Percentiles rank a stretch among this genome's conserved stretches.
These are phyloP conservation scores for Sus scrofa DNA, from an alignment of 2,113 vertebrate species.

Conservation along the genomic window DNA sequence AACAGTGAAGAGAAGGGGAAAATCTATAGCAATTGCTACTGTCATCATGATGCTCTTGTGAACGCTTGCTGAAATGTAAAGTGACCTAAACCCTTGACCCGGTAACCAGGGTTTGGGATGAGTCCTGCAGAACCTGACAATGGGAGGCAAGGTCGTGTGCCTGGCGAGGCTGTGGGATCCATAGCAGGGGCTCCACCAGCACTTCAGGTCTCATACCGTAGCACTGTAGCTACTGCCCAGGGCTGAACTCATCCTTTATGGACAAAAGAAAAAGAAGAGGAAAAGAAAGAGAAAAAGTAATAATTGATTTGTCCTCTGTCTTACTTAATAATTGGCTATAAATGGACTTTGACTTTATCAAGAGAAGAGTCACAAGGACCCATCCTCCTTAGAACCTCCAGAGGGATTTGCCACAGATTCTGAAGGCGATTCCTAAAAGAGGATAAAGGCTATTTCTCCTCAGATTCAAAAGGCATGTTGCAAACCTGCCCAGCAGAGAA, in stretches of 20 bases:
- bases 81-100: not conserved
- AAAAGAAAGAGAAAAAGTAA: not conserved
- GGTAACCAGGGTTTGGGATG: accelerated
- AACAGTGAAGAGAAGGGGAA: not conserved
- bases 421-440: not conserved
- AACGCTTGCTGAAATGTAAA: accelerated
- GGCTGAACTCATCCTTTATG: not conserved
- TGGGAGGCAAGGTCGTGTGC: accelerated
- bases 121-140: too few relatives aligned
- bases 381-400: not conserved
- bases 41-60: accelerated
- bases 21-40: accelerated
- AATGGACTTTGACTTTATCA: not conserved
- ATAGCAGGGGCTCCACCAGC: not conserved
- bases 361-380: too few relatives aligned
- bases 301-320: too few relatives aligned
- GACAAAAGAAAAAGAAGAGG: too few relatives aligned
- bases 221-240: not conserved
- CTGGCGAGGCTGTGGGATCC: not conserved
- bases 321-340: not conserved
- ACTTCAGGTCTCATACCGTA: too few relatives aligned
- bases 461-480: not conserved
- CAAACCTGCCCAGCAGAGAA: not conserved
- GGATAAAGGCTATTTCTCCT: not conserved
- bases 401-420: not conserved